Evolutionary conservation across 2,888 invertebrate genomes (phyloP), one percentile per base, ranked within the genome.

Genomic region (Temnothorax unifasciatus): DNA sequence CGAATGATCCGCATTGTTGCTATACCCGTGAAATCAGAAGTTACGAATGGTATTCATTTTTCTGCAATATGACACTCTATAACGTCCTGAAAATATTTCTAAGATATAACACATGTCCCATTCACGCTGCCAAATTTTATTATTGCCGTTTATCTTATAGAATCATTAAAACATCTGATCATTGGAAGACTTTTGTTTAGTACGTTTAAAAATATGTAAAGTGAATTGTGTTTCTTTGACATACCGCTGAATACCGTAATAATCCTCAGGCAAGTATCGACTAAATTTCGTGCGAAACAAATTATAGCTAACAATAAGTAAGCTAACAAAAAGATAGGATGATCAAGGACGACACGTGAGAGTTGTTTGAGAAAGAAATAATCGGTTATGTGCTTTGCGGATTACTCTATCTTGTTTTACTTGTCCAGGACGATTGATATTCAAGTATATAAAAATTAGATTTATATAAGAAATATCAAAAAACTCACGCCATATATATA

Each of bases 211-310:
- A 85, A 88, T 86, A 85, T 73, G 8, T 84, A 88, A 91, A 89
- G 84, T 85, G 54, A 76, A 68, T 75, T 75, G 83, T 86, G 82
- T 87, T 89, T 85, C 83, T 88, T 75, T 76, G 79, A 85, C 75
- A 84, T 6, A 34, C 85, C 34, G 34, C 34, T 83, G 85, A 91
- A 91, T 89, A 90, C 91, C 87, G 90, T 34, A 63, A 64, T 92
- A 93, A 92, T 34, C 91, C 92, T 89, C 92, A 90, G 66, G 84
- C 85, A 85, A 84, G 84, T 73, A 84, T 79, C 75, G 82, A 82
- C 71, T 83, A 75, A 86, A 85, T 73, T 82, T 50, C 1, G 25
- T 15, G 25, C 34, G 38, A 11, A 34, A 75, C 61, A 25, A 64
- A 76, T 29, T 66, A 64, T n/a, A 38, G 41, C 63, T 5, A 29